A percentile compares a stretch with the other conserved stretches of the same genome.
Evolutionary conservation across 2,888 invertebrate species (phyloP).

Genomic region (Pristionchus exspectatus): DNA sequence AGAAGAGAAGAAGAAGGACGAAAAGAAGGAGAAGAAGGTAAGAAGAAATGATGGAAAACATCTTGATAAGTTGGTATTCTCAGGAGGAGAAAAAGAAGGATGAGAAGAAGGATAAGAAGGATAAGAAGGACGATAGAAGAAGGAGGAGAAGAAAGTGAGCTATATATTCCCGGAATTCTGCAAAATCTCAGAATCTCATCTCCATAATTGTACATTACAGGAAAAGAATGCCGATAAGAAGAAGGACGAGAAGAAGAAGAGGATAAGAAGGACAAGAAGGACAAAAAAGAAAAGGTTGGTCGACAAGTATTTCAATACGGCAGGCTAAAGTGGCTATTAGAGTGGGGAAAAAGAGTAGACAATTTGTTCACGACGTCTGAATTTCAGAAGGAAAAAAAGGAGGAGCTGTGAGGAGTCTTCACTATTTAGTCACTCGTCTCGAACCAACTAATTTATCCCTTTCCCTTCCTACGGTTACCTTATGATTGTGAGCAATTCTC

Average conservation of each 20-base stretch:
- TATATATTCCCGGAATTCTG: neutral
- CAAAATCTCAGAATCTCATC: neutral
- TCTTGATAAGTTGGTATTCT: neutral
- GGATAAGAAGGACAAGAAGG: constrained; percentile 47
- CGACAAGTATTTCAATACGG: constrained; percentile 13
- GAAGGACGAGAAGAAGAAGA: constrained; percentile 60
- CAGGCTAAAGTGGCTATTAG: neutral
- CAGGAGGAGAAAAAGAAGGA: constrained; percentile 60
- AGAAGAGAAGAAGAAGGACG: constrained; percentile 61
- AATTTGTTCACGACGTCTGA: constrained; percentile 32
- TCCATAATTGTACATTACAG: neutral
- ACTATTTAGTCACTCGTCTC: constrained; percentile 50
- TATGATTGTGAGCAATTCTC: constrained; percentile 48
- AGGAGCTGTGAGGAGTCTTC: constrained; percentile 55
- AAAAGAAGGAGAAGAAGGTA: constrained; percentile 55
- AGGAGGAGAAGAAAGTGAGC: constrained; percentile 57
- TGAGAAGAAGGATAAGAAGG: constrained; percentile 62
- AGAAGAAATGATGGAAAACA: neutral
- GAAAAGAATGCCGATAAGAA: constrained; percentile 57
- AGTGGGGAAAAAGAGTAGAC: constrained; percentile 18
- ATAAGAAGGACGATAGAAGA: constrained; percentile 60
- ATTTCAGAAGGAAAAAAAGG: constrained; percentile 57
- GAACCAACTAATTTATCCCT: constrained; percentile 37
- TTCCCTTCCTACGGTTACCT: constrained; percentile 24
- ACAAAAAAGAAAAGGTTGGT: constrained; percentile 39